Evolutionary conservation across 2,113 vertebrate species (phyloP).

Genomic region (Bostrychus sinensis): DNA sequence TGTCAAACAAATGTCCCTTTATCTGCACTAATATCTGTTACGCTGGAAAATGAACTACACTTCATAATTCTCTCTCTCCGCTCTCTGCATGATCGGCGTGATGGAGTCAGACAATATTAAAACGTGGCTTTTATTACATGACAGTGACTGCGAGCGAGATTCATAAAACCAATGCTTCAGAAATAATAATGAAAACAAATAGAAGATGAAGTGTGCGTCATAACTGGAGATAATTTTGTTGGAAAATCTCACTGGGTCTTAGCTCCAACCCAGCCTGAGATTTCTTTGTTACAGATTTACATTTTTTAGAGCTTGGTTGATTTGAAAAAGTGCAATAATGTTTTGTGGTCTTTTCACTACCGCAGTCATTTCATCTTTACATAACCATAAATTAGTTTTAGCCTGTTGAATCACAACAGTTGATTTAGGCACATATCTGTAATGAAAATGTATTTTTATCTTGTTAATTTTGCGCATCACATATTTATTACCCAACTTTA

Average conservation of each 20-base stretch:
- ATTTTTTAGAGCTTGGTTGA: too few relatives aligned
- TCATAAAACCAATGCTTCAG: conserved; percentile 29
- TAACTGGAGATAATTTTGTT: conserved; percentile 12
- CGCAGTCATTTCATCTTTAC: too few relatives aligned
- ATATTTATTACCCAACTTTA: too few relatives aligned
- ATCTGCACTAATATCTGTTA: conserved; percentile 55
- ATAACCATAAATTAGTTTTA: too few relatives aligned
- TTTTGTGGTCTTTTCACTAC: too few relatives aligned
- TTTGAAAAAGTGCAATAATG: too few relatives aligned
- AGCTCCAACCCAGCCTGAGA: too few relatives aligned
- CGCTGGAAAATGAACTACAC: conserved; percentile 36
- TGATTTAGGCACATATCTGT: too few relatives aligned
- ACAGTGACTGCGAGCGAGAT: conserved; percentile 30
- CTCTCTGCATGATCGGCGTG: conserved; percentile 24
- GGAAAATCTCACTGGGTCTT: neutral
- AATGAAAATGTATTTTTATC: too few relatives aligned
- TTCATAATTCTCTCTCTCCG: conserved; percentile 36
- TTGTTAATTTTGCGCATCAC: too few relatives aligned
- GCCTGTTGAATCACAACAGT: too few relatives aligned
- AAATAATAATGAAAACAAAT: conserved; percentile 60
- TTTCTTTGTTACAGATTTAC: too few relatives aligned
- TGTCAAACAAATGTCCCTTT: conserved; percentile 53
- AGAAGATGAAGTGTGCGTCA: conserved; percentile 19
- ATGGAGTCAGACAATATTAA: conserved; percentile 60
- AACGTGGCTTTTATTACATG: conserved; percentile 60